Base-by-base conservation (phyloP, 2,888 invertebrate species). In the Noctua janthe region DNA sequence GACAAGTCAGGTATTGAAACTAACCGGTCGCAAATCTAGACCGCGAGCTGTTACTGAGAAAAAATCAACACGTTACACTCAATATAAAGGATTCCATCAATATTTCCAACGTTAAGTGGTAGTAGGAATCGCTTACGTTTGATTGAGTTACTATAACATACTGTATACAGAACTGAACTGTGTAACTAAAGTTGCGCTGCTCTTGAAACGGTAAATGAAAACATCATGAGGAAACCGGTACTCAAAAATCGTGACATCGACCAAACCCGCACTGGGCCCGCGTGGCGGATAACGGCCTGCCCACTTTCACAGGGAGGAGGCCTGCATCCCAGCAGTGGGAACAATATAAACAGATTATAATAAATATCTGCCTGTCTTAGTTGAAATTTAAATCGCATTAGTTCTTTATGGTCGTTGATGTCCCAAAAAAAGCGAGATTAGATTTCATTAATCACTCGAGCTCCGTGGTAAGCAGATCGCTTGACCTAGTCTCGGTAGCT, bases 401-500 rank as follows among this genome's bases (percentile, higher is more conserved):
- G n/a, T 13, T 59, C 29, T 29, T 17, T 15, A 59, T 29, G 29
- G 17, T 17, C 29, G 17, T 17, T 54, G 51, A 76, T 8, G 13
- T 35, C 10, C 17, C 20, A 8, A 62, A 62, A 59, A 29, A 35
- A 62, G 15, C 43, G 64, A 70, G 51, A 84, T 80, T 35, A 64
- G 13, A 74, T 71, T 59, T 59, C 17, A 66, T 71, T 43, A 66
- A 71, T 80, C 71, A 72, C n/a, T 49, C 59, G 80, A 64, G 49
- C 29, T 47, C 49, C 39, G 49, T 10, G 64, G 82, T 84, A 66
- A 82, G 73, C 70, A 82, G 47, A 56, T 67, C 39, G 82, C 87
- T 83, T 83, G 85, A 87, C 87, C 80, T 66, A 70, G 75, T 84
- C 77, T 67, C 74, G 0, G 43, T 43, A 69, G n/a, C 69, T 47